Conservation (phyloP, 2,113 vertebrate genomes). For the Heliornis fulica region DNA sequence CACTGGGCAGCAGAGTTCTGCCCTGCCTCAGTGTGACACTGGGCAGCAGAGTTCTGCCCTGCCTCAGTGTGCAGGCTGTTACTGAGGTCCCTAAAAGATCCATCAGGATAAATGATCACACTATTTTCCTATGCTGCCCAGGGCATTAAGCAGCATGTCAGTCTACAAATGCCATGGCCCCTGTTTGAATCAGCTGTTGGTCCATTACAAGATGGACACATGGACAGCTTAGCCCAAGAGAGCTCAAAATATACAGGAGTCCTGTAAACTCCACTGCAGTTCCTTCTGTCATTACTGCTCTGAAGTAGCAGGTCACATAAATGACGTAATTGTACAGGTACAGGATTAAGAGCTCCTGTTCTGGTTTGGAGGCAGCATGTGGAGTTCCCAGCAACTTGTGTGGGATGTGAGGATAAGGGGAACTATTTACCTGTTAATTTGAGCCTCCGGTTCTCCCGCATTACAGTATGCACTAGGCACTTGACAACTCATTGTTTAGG, state of each 20-base stretch:
- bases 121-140: neutral
- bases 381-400: neutral
- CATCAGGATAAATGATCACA: neutral
- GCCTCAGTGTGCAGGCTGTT: neutral
- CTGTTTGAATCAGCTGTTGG: neutral
- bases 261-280: neutral
- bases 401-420: neutral
- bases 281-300: neutral
- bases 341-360: neutral
- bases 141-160: neutral
- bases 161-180: neutral
- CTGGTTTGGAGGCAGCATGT: neutral
- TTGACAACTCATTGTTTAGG: neutral
- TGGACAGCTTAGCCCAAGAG: neutral
- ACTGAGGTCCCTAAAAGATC: neutral
- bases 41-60: neutral
- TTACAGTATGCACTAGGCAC: neutral
- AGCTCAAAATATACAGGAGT: neutral
- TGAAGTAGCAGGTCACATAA: neutral
- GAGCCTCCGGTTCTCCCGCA: neutral
- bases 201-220: neutral
- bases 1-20: neutral
- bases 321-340: neutral
- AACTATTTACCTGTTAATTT: neutral
- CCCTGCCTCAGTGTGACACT: neutral